These are phyloP conservation scores for Polydrusus pterygomalis DNA, from an alignment of 2,888 invertebrate genomes.

Conservation along the genomic window DNA sequence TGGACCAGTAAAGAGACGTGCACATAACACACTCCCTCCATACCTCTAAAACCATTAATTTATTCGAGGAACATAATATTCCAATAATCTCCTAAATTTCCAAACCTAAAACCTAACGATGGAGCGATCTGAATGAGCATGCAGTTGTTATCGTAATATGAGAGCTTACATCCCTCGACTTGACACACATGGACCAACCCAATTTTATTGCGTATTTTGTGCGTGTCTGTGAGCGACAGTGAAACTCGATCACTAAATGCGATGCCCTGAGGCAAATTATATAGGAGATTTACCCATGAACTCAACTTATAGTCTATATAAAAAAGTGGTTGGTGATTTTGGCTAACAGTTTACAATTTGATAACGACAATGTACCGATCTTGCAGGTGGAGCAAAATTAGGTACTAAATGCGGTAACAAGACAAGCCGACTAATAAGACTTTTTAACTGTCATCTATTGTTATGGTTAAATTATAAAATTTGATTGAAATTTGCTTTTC, in stretches of 20 bases:
- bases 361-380: no score
- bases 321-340: no score
- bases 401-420: no score
- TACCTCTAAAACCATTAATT: conserved; percentile 39
- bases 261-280: conserved; percentile 9
- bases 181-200: conserved; percentile 49
- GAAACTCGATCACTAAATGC: conserved; percentile 21
- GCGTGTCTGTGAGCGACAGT: conserved; percentile 22
- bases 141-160: conserved; percentile 51
- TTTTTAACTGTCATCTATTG: no score
- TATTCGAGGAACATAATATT: conserved; percentile 38
- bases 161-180: conserved; percentile 48
- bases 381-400: no score
- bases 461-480: not conserved
- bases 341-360: no score
- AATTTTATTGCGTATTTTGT: conserved; percentile 25
- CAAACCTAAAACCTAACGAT: conserved; percentile 43
- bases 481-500: not conserved
- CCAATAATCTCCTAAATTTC: conserved; percentile 49
- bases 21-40: conserved; percentile 11
- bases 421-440: no score
- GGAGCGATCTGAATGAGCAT: conserved; percentile 29
- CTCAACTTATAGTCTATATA: not conserved
- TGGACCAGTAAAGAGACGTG: not conserved
- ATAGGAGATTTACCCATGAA: not conserved